A percentile compares a stretch with the other conserved stretches of the same genome.
Evolutionary conservation across 2,888 invertebrate genomes (phyloP).

Genomic region (Pachliopta kotzebuea): DNA sequence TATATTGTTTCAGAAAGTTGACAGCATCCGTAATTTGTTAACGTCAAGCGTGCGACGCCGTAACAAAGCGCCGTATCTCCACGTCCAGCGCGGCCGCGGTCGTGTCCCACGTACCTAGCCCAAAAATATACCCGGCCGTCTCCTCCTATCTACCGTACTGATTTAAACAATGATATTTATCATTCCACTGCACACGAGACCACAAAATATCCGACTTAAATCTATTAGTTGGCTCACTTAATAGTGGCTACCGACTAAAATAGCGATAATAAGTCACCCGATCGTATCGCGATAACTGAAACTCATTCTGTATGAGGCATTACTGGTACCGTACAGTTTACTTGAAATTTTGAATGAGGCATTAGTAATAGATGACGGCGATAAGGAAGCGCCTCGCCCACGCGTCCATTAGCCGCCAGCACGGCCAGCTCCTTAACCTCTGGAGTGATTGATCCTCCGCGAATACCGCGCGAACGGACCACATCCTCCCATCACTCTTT

Average conservation of each 20-base stretch:
- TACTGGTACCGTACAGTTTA: conserved; percentile 45
- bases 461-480: conserved; percentile 24
- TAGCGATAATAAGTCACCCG: conserved; percentile 58
- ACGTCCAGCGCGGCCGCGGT: conserved; percentile 35
- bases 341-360: conserved; percentile 52
- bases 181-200: conserved; percentile 52
- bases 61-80: conserved; percentile 46
- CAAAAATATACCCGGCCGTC: conserved; percentile 60
- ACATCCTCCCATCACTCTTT: too few species aligned
- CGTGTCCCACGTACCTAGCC: conserved; percentile 56
- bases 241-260: conserved; percentile 59
- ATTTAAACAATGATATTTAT: conserved; percentile 69
- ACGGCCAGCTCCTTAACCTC: conserved; percentile 29
- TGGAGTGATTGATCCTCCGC: conserved; percentile 36
- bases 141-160: conserved; percentile 56
- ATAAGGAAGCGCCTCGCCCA: conserved; percentile 52
- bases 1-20: conserved; percentile 78
- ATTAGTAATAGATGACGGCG: conserved; percentile 58
- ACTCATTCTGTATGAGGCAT: conserved; percentile 46
- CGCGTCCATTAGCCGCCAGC: conserved; percentile 35
- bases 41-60: conserved; percentile 57
- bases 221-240: conserved; percentile 57
- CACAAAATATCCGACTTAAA: conserved; percentile 60
- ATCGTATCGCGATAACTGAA: conserved; percentile 47
- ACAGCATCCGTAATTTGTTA: conserved; percentile 77